These are phyloP conservation scores for Seriola rivoliana DNA, from an alignment of 2,113 vertebrate species.

Conservation along the genomic window DNA sequence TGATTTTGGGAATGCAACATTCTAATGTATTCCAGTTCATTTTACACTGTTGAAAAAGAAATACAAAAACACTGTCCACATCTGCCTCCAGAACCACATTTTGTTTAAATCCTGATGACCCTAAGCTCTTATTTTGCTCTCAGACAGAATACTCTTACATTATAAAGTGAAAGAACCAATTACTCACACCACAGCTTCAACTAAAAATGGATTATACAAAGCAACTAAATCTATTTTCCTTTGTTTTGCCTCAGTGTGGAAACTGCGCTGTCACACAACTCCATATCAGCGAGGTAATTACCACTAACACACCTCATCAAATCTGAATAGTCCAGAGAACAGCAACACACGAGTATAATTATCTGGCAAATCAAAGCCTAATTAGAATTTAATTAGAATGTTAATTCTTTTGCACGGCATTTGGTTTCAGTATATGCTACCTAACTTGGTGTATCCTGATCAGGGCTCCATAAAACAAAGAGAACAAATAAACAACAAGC, in stretches of 20 bases:
- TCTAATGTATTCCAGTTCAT: background rate
- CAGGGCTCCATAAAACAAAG: constrained; percentile 55
- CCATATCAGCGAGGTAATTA: constrained; percentile 72
- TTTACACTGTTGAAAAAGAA: no score
- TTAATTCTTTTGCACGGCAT: constrained; percentile 77
- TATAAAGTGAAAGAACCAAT: constrained; percentile 26
- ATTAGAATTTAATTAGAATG: constrained; percentile 82
- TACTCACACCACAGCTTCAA: constrained; percentile 1
- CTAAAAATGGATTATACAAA: constrained; percentile 15
- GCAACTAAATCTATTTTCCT: constrained; percentile 43
- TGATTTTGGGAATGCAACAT: background rate
- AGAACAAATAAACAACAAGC: constrained; percentile 46
- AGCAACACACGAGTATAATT: constrained; percentile 77
- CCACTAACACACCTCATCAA: constrained; percentile 80
- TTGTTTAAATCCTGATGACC: background rate
- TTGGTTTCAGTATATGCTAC: constrained; percentile 69
- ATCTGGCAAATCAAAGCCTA: constrained; percentile 79
- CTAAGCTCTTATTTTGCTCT: background rate
- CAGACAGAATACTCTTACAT: background rate
- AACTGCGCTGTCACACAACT: constrained; percentile 61
- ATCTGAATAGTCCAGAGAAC: constrained; percentile 73
- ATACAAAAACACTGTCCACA: background rate
- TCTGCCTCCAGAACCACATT: background rate
- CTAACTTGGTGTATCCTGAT: constrained; percentile 63
- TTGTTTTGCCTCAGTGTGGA: constrained; percentile 46